Percentiles rank a stretch among this genome's conserved stretches.
Evolutionary conservation across 2,888 invertebrate species (phyloP).

Genomic region (Callimorpha dominula): DNA sequence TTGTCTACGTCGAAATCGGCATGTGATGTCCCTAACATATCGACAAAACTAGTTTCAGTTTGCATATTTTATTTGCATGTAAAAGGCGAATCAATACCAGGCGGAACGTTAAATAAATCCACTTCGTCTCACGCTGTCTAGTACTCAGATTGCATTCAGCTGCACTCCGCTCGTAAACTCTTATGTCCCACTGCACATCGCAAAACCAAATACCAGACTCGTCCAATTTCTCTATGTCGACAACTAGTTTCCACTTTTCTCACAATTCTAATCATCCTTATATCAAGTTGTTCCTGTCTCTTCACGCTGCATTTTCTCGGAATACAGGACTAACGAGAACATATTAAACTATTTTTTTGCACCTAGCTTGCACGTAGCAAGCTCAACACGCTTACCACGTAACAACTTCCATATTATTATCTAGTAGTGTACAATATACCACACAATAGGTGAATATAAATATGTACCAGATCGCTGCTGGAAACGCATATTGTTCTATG

Average conservation of each 20-base stretch:
- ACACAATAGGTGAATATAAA: constrained; percentile 56
- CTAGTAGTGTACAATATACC: constrained; percentile 2
- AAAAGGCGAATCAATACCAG: constrained; percentile 59
- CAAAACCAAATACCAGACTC: constrained; percentile 45
- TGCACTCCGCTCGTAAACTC: constrained; percentile 54
- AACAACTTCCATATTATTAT: too few relatives aligned
- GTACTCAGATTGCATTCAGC: constrained; percentile 64
- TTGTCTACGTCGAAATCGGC: not conserved
- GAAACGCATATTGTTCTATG: not conserved
- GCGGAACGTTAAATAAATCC: constrained; percentile 65
- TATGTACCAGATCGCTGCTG: not conserved
- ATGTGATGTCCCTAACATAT: constrained; percentile 30
- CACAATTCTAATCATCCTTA: constrained; percentile 40
- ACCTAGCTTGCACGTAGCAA: constrained; percentile 65
- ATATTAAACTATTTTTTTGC: constrained; percentile 70
- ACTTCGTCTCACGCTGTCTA: constrained; percentile 56
- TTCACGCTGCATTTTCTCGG: constrained; percentile 59
- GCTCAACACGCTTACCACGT: constrained; percentile 38
- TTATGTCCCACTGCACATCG: constrained; percentile 54
- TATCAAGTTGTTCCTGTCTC: constrained; percentile 41
- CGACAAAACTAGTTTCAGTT: constrained; percentile 44
- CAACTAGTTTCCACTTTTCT: constrained; percentile 46
- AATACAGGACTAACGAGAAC: constrained; percentile 66
- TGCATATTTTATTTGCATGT: constrained; percentile 57
- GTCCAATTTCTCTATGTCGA: constrained; percentile 39